A percentile compares a stretch with the other conserved stretches of the same genome.
These are phyloP conservation scores for roundworm (Caenorhabditis elegans) DNA, from an alignment of 1,140 invertebrate genomes.

Conservation along the genomic window DNA sequence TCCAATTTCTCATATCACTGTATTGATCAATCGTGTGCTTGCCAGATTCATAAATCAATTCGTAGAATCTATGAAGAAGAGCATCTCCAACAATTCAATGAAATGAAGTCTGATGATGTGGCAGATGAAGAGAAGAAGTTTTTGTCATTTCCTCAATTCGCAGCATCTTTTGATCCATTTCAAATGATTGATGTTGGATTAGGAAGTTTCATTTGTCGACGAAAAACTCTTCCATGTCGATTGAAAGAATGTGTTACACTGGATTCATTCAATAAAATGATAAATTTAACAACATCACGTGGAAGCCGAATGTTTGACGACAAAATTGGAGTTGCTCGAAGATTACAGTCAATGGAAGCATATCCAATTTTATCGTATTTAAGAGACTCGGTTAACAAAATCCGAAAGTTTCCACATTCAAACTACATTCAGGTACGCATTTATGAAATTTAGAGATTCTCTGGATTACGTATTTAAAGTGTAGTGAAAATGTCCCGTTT, in stretches of 20 bases:
- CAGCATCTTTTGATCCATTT: slow-evolving; percentile 17
- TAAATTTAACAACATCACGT: background rate
- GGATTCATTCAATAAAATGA: slow-evolving; percentile 21
- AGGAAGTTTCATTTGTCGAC: slow-evolving; percentile 36
- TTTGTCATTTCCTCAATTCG: background rate
- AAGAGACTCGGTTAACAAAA: background rate
- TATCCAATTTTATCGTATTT: slow-evolving; percentile 4
- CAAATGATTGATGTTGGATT: slow-evolving; percentile 23
- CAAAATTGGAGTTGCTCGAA: background rate
- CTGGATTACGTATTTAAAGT: no score
- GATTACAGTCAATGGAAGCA: slow-evolving; percentile 1
- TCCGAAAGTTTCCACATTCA: slow-evolving; percentile 23
- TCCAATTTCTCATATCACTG: slow-evolving; percentile 13
- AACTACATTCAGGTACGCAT: slow-evolving; percentile 36
- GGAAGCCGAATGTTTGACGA: slow-evolving; percentile 27
- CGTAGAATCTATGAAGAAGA: background rate
- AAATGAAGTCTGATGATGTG: slow-evolving; percentile 13
- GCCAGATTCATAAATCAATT: background rate
- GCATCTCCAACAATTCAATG: background rate
- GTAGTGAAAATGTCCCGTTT: no score
- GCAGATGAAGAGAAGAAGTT: background rate
- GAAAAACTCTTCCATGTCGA: slow-evolving; percentile 30
- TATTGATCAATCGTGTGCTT: background rate
- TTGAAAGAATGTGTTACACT: slow-evolving; percentile 29
- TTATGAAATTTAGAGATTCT: no score